A percentile compares a stretch with the other conserved stretches of the same genome.
These are phyloP conservation scores for Pelobates cultripes DNA, from an alignment of 2,797 vertebrate species.

Conservation along the genomic window DNA sequence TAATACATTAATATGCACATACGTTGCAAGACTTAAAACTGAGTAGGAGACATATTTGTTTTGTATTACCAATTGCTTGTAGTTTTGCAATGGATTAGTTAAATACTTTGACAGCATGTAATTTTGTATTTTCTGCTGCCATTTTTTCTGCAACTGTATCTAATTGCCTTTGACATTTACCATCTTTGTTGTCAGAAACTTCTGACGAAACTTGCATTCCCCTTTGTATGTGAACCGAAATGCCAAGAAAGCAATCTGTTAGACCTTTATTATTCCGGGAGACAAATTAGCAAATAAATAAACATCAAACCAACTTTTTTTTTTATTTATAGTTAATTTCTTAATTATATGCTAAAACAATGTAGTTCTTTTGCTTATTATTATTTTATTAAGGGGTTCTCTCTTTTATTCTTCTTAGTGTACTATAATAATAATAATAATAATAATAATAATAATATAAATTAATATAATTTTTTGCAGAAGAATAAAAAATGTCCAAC, in stretches of 20 bases:
- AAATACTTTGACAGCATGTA: slow-evolving; percentile 31
- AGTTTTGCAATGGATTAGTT: slow-evolving; percentile 10
- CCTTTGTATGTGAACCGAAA: slow-evolving; percentile 44
- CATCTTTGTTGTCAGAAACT: slow-evolving; percentile 39
- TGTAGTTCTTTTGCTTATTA: too few species aligned
- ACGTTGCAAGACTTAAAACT: too few species aligned
- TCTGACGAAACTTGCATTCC: slow-evolving; percentile 41
- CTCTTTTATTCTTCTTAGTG: too few species aligned
- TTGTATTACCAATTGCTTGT: background rate
- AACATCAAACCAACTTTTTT: too few species aligned
- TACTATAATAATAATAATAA: too few species aligned
- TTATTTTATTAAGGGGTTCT: too few species aligned
- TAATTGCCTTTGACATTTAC: slow-evolving; percentile 52
- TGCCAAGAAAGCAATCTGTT: slow-evolving; percentile 40
- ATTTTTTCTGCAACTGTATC: slow-evolving; percentile 33
- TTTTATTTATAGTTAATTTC: too few species aligned
- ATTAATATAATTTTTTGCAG: too few species aligned
- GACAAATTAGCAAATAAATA: slow-evolving; percentile 2
- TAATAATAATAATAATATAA: too few species aligned
- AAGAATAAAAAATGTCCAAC: too few species aligned
- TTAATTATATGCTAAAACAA: too few species aligned
- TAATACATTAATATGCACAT: too few species aligned
- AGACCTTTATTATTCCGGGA: slow-evolving; percentile 33
- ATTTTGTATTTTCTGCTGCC: slow-evolving; percentile 28
- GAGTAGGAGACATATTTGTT: background rate